Percentiles rank a stretch among this genome's conserved stretches.
Conservation (phyloP, 2,113 vertebrate genomes). For the Poecile atricapillus region DNA sequence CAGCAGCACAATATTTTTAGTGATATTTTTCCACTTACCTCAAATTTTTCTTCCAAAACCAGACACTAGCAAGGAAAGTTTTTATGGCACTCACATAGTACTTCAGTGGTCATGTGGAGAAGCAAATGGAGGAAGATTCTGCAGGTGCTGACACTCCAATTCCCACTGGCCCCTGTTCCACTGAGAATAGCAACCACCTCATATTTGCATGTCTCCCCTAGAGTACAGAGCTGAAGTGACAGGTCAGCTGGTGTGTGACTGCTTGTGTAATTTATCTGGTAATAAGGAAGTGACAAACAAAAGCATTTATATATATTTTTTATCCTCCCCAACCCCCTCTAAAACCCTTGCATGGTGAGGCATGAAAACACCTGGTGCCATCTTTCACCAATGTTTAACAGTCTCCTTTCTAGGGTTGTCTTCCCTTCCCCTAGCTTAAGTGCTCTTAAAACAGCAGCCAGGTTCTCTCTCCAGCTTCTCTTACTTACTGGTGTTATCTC, state of each 20-base stretch:
- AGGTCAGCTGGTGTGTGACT: not conserved
- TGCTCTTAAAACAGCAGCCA: not conserved
- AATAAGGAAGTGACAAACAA: not conserved
- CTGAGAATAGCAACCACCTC: not conserved
- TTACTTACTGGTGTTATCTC: not conserved
- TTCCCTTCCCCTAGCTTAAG: not conserved
- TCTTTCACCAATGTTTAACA: not conserved
- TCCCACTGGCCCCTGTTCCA: not conserved
- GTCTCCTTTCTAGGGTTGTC: not conserved
- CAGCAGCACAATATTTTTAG: not conserved
- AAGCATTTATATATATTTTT: not conserved
- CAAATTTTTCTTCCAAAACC: not conserved
- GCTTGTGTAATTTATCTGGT: not conserved
- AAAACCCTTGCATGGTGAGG: not conserved
- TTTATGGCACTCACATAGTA: not conserved
- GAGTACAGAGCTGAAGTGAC: not conserved
- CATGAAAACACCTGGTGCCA: not conserved
- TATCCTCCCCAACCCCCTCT: accelerated
- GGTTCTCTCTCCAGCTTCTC: not conserved
- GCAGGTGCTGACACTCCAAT: accelerated
- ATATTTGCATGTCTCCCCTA: not conserved
- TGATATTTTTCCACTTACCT: not conserved
- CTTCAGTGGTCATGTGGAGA: not conserved
- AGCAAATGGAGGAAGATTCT: not conserved
- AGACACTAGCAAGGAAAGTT: accelerated